Percentiles rank a stretch among this genome's conserved stretches.
Conservation (phyloP, 1,140 invertebrate genomes). For the Nomia melanderi region DNA sequence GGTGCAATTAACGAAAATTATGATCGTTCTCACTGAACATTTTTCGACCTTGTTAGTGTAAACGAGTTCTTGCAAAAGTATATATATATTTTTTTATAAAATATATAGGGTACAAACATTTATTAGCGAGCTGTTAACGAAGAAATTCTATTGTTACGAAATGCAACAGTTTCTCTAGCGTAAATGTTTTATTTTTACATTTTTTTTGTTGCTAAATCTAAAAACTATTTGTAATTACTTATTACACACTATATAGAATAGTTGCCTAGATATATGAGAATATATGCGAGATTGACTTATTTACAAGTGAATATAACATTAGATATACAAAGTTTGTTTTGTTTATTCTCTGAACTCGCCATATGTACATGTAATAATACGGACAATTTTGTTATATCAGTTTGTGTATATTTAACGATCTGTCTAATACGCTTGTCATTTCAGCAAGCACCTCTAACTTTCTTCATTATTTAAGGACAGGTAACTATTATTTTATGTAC, state of each 20-base stretch:
- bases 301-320: slow-evolving; percentile 66
- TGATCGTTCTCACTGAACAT: slow-evolving; percentile 8
- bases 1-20: slow-evolving; percentile 37
- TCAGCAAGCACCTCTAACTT: slow-evolving; percentile 48
- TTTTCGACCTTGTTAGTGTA: slow-evolving; percentile 5
- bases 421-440: slow-evolving; percentile 59
- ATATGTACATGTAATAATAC: slow-evolving; percentile 71
- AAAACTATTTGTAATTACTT: slow-evolving; percentile 60
- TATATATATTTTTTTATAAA: neutral
- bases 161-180: neutral
- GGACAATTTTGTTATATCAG: slow-evolving; percentile 62
- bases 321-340: slow-evolving; percentile 52
- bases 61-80: neutral
- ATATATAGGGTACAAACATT: neutral
- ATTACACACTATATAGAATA: slow-evolving; percentile 63
- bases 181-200: slow-evolving; percentile 61
- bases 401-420: slow-evolving; percentile 63
- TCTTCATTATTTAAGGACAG: slow-evolving; percentile 32
- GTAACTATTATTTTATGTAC: slow-evolving; percentile 63
- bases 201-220: slow-evolving; percentile 65
- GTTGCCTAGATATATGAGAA: slow-evolving; percentile 61
- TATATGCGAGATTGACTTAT: slow-evolving; percentile 71
- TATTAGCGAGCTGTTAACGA: neutral
- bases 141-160: neutral
- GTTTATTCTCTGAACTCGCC: slow-evolving; percentile 70